Evolutionary conservation across 1,140 invertebrate genomes (phyloP).

Genomic region (Apis florea): DNA sequence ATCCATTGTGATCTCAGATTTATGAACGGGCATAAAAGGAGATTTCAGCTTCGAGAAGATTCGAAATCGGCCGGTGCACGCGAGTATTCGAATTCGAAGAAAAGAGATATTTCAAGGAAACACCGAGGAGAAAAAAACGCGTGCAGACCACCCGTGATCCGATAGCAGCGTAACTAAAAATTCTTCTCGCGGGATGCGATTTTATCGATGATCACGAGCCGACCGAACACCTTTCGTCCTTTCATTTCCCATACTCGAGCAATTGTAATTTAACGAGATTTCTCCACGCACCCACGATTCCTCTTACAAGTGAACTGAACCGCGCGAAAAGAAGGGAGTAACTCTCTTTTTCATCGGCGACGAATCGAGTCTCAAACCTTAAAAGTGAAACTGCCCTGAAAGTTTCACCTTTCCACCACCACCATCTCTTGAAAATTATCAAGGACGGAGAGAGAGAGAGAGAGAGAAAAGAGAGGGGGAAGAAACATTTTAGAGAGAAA

Average conservation of each 20-base stretch:
- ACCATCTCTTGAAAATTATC: conserved; percentile 4
- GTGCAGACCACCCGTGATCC: no score
- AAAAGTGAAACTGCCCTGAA: conserved; percentile 4
- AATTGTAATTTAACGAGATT: conserved; percentile 20
- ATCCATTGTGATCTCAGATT: background rate
- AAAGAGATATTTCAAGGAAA: background rate
- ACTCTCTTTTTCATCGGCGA: conserved; percentile 22
- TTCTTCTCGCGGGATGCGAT: background rate
- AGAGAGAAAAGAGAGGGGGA: background rate
- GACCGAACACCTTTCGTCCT: no score
- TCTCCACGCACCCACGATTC: conserved; percentile 5
- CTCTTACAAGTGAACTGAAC: background rate
- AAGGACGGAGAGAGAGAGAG: no score
- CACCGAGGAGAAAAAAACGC: background rate
- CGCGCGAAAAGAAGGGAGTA: background rate
- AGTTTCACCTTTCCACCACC: background rate
- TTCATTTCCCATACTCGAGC: background rate
- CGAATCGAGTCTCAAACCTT: background rate
- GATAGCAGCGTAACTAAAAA: background rate
- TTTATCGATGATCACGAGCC: background rate
- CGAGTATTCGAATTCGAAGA: background rate
- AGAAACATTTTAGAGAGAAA: background rate
- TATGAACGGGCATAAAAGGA: background rate
- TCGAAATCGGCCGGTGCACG: background rate
- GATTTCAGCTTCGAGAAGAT: background rate